phyloP scores from a whole-genome alignment of 2,113 vertebrate species.

The Perognathus longimembris region DNA sequence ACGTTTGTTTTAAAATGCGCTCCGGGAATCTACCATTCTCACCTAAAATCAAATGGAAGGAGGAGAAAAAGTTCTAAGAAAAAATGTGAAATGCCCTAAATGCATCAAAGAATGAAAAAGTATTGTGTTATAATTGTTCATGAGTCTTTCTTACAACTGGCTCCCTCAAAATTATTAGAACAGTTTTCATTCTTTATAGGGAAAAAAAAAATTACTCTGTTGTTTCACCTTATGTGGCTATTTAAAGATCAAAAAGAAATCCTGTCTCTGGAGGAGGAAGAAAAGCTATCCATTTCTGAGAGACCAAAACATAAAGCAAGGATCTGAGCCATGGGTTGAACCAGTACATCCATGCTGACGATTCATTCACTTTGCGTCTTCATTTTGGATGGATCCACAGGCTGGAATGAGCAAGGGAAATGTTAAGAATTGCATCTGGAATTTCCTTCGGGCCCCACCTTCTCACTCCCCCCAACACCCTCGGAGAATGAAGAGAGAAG shows the following conservation, averaged over 20 bases:
- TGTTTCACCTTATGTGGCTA: constrained; percentile 73
- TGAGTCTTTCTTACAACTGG: neutral
- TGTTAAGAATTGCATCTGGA: neutral
- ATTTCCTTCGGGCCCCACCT: neutral
- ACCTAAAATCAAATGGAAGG: constrained; percentile 34
- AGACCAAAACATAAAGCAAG: neutral
- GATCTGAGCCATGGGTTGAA: constrained; percentile 64
- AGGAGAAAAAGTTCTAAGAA: neutral
- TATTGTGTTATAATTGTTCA: constrained; percentile 40
- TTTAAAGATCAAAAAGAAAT: constrained; percentile 84
- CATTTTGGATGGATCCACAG: neutral
- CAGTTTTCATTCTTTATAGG: constrained; percentile 22
- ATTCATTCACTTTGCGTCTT: constrained; percentile 61
- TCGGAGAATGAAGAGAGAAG: neutral
- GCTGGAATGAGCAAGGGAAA: constrained; percentile 8
- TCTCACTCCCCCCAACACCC: neutral
- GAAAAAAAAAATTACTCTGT: constrained; percentile 39
- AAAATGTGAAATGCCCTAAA: constrained; percentile 44
- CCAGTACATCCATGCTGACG: constrained; percentile 29
- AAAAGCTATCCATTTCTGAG: constrained; percentile 50
- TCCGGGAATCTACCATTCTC: constrained; percentile 65
- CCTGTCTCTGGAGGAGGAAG: constrained; percentile 64
- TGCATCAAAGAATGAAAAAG: neutral
- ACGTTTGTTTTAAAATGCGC: constrained; percentile 81
- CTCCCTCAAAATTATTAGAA: constrained; percentile 42